These are phyloP conservation scores for Ectropis crepuscularia DNA, from an alignment of 2,888 invertebrate species.

Conservation along the genomic window DNA sequence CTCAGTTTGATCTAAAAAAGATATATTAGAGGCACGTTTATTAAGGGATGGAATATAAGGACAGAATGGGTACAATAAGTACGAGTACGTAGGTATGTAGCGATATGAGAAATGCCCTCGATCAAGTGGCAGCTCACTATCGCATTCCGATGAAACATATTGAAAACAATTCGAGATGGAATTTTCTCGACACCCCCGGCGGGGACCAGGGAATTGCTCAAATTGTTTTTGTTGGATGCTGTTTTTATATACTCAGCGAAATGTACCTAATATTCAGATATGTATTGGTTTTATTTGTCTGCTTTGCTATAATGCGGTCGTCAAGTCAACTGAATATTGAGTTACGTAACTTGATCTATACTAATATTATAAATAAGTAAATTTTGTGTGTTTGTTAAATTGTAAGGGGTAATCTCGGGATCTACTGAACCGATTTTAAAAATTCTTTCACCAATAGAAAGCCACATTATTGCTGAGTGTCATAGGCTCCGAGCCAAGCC, in stretches of 20 bases:
- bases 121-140: slow-evolving; percentile 53
- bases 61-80: slow-evolving; percentile 27
- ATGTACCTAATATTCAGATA: slow-evolving; percentile 15
- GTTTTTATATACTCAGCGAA: slow-evolving; percentile 23
- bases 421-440: no score
- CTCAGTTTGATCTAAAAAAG: slow-evolving; percentile 23
- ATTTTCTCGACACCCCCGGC: slow-evolving; percentile 48
- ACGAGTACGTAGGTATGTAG: slow-evolving; percentile 32
- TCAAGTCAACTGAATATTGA: no score
- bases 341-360: no score
- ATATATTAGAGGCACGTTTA: slow-evolving; percentile 24
- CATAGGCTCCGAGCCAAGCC: no score
- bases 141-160: slow-evolving; percentile 60
- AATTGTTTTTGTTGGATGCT: slow-evolving; percentile 31
- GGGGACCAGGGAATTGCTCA: slow-evolving; percentile 39
- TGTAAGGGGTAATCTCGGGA: no score
- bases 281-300: slow-evolving; percentile 10
- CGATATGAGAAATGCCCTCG: slow-evolving; percentile 48
- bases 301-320: neutral
- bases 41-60: slow-evolving; percentile 14
- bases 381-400: no score
- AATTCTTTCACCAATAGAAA: no score
- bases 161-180: slow-evolving; percentile 60
- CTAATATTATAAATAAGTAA: no score
- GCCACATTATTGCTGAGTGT: no score